These are phyloP conservation scores for Xylota segnis DNA, from an alignment of 2,888 invertebrate species.

Conservation along the genomic window DNA sequence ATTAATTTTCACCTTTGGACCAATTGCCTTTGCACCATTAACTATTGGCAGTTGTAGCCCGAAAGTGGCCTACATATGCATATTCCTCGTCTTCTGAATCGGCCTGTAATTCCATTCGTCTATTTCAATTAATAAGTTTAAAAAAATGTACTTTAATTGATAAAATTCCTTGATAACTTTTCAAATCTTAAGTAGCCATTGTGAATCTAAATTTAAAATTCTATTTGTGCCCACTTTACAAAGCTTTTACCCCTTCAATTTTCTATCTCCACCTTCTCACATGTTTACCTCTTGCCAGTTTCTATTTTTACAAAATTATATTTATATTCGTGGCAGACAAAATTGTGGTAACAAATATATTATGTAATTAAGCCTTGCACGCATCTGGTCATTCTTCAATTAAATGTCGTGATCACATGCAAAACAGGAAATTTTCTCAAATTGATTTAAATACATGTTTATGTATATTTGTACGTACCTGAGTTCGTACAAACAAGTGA, in stretches of 20 bases:
- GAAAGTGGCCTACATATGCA: no score
- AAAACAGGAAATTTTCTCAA: conserved; percentile 1
- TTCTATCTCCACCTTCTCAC: background rate
- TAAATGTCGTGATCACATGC: conserved; percentile 24
- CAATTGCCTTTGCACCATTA: no score
- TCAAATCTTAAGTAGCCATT: background rate
- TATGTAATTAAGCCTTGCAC: conserved; percentile 14
- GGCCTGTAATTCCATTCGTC: no score
- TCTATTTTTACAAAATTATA: conserved; percentile 16
- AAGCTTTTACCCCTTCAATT: background rate
- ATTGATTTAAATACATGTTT: background rate
- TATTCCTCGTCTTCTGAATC: no score
- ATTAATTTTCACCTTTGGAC: no score
- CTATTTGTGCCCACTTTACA: background rate
- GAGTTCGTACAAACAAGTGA: background rate
- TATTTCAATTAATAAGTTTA: no score
- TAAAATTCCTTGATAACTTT: background rate
- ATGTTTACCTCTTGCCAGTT: background rate
- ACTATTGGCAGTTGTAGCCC: no score
- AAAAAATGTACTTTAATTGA: no score
- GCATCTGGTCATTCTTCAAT: conserved; percentile 1
- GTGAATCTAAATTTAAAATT: background rate
- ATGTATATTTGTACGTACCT: no score
- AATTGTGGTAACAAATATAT: conserved; percentile 35
- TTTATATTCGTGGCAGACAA: conserved; percentile 5